Conservation (phyloP, 2,113 vertebrate genomes). For the Diglossa brunneiventris region DNA sequence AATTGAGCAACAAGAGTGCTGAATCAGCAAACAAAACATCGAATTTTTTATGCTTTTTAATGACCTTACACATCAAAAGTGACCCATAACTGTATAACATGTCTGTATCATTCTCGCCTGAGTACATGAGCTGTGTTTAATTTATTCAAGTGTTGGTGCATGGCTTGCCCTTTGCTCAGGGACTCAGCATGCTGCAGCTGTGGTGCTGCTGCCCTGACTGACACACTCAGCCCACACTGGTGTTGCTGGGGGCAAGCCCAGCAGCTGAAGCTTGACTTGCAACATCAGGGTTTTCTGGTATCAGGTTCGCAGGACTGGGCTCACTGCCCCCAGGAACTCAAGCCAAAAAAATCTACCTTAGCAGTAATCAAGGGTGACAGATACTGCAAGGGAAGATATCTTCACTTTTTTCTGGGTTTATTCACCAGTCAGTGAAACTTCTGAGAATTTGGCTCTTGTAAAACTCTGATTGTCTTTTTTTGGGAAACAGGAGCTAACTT, state of each 20-base stretch:
- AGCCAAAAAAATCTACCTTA: background rate
- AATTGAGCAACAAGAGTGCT: background rate
- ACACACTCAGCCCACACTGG: accelerated
- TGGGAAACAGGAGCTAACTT: background rate
- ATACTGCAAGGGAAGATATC: background rate
- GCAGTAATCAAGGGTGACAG: background rate
- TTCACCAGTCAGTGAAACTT: background rate
- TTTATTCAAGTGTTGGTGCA: background rate
- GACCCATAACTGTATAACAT: background rate
- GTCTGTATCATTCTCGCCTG: background rate
- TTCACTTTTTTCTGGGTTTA: background rate
- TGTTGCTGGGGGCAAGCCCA: accelerated
- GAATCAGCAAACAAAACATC: background rate
- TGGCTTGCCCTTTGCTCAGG: background rate
- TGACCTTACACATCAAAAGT: background rate
- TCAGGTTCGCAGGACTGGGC: background rate
- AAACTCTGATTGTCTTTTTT: background rate
- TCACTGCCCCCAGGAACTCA: background rate
- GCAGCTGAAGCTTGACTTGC: background rate
- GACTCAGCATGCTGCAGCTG: background rate
- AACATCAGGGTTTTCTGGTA: background rate
- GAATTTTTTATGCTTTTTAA: background rate
- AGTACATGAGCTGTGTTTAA: background rate
- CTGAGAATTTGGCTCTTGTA: background rate
- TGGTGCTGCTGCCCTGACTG: background rate